Conservation (phyloP, 1,140 invertebrate genomes). For the Drosophila tropicalis region DNA sequence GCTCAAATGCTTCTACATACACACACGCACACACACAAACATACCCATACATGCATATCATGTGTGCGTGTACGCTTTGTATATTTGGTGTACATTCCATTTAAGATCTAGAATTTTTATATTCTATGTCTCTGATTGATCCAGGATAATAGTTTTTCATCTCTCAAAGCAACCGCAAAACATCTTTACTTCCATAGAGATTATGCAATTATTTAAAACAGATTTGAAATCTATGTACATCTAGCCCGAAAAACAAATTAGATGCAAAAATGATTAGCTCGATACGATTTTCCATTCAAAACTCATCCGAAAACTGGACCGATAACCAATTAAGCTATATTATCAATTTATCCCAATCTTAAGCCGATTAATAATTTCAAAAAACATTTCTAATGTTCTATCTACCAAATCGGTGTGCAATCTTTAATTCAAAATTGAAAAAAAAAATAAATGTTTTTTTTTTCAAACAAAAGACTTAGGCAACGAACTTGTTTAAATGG, state of each 20-base stretch:
- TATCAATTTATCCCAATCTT: too few species aligned
- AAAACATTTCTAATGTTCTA: too few species aligned
- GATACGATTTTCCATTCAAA: too few species aligned
- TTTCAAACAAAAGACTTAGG: conserved; percentile 76
- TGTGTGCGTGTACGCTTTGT: neutral
- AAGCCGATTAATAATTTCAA: too few species aligned
- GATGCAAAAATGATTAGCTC: too few species aligned
- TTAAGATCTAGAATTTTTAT: neutral
- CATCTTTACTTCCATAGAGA: neutral
- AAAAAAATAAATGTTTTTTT: neutral
- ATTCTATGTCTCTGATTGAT: neutral
- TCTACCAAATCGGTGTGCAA: too few species aligned
- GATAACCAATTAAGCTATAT: too few species aligned
- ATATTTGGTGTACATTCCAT: neutral
- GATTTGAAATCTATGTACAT: neutral
- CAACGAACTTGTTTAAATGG: conserved; percentile 62
- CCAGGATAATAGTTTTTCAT: neutral
- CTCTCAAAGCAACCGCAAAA: conserved; percentile 1
- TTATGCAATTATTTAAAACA: neutral
- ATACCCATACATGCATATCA: neutral
- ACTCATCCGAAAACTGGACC: too few species aligned
- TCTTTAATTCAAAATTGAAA: neutral
- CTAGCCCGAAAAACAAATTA: neutral
- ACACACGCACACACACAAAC: conserved; percentile 2
- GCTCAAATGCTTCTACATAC: conserved; percentile 30